Conservation (phyloP, 2,888 invertebrate species). For the Melieria crassipennis region DNA sequence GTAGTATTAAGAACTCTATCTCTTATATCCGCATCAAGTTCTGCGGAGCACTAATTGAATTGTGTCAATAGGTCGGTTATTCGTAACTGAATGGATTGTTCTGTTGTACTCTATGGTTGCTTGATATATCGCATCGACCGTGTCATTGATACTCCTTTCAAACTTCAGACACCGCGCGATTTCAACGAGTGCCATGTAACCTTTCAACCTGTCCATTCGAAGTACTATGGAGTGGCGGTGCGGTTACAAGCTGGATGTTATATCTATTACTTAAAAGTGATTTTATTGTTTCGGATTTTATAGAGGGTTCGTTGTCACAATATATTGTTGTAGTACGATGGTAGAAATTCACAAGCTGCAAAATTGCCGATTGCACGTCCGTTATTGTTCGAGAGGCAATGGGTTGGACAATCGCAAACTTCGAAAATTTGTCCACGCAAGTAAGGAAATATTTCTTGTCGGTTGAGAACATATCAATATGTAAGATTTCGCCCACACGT, state of each 20-base stretch:
- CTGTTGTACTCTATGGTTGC: constrained; percentile 16
- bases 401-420: no score
- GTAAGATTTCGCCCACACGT: no score
- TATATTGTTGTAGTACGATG: no score
- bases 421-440: no score
- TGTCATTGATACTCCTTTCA: background rate
- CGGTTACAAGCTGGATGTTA: background rate
- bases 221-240: constrained; percentile 32
- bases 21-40: constrained; percentile 4
- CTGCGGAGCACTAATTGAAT: background rate
- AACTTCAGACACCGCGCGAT: constrained; percentile 24
- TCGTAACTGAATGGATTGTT: constrained; percentile 5
- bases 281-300: no score
- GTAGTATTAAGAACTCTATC: background rate
- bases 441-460: no score
- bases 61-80: background rate
- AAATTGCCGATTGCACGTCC: constrained; percentile 2
- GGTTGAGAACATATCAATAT: no score
- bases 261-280: no score
- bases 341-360: constrained; percentile 35
- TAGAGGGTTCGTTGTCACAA: no score
- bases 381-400: no score
- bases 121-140: constrained; percentile 6
- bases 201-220: constrained; percentile 34
- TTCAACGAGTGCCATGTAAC: constrained; percentile 29